Conservation (phyloP, 2,113 vertebrate species). For the human region DNA sequence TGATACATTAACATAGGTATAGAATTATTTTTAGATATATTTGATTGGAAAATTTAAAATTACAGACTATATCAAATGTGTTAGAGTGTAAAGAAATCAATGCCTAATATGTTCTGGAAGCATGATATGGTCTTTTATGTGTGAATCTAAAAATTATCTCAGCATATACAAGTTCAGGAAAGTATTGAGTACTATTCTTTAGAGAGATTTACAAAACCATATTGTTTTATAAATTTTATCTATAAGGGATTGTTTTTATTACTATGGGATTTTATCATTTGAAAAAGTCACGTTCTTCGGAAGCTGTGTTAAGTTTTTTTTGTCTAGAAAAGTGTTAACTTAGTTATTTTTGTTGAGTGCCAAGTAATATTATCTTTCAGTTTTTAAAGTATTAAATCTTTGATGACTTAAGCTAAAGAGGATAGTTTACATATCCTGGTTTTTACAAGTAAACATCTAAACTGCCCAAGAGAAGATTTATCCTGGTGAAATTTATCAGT, state of each 20-base stretch:
- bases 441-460: not conserved
- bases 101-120: not conserved
- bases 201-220: not conserved
- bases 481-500: not conserved
- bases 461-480: not conserved
- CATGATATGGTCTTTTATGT: not conserved
- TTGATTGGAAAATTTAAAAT: not conserved
- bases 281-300: not conserved
- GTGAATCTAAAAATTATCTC: not conserved
- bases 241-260: not conserved
- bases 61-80: not conserved
- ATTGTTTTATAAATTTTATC: too few relatives aligned
- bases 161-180: not conserved
- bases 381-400: not conserved
- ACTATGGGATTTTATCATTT: not conserved
- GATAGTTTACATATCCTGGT: not conserved
- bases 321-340: not conserved
- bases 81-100: not conserved
- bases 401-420: not conserved
- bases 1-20: not conserved
- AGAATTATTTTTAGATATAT: not conserved
- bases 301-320: not conserved
- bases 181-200: not conserved
- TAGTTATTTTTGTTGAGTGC: not conserved
- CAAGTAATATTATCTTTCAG: not conserved